Conservation (phyloP, 2,113 vertebrate genomes). For the Smithornis capensis region DNA sequence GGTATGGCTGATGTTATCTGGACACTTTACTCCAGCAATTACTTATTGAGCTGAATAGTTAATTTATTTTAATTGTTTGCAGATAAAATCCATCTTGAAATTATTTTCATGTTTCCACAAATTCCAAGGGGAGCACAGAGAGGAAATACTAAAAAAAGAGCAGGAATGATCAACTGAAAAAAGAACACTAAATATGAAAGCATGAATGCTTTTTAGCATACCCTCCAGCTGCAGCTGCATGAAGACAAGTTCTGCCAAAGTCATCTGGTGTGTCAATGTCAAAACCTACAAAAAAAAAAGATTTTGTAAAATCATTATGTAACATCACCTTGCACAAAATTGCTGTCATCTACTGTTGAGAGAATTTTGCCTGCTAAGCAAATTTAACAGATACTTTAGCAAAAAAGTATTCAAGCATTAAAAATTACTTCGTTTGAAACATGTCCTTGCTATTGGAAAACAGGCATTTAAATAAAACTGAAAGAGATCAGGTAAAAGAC, state of each 20-base stretch:
- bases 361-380: background rate
- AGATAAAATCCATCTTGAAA: background rate
- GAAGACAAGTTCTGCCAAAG: slow-evolving; percentile 98
- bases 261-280: slow-evolving; percentile 97
- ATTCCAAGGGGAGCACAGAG: background rate
- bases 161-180: background rate
- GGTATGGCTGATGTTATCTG: background rate
- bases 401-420: background rate
- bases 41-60: background rate
- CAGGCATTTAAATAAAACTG: background rate
- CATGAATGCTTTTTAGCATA: slow-evolving; percentile 70
- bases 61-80: background rate
- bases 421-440: background rate
- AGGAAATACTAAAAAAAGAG: background rate
- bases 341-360: background rate
- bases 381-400: background rate
- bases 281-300: slow-evolving; percentile 81
- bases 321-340: background rate
- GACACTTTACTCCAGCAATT: background rate
- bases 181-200: background rate
- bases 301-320: slow-evolving; percentile 30
- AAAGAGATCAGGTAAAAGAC: background rate
- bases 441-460: background rate
- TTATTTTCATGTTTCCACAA: background rate
- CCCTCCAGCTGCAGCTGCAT: slow-evolving; percentile 98